Base-by-base conservation (phyloP, 2,113 vertebrate species). In the Mormyrus iriodes region DNA sequence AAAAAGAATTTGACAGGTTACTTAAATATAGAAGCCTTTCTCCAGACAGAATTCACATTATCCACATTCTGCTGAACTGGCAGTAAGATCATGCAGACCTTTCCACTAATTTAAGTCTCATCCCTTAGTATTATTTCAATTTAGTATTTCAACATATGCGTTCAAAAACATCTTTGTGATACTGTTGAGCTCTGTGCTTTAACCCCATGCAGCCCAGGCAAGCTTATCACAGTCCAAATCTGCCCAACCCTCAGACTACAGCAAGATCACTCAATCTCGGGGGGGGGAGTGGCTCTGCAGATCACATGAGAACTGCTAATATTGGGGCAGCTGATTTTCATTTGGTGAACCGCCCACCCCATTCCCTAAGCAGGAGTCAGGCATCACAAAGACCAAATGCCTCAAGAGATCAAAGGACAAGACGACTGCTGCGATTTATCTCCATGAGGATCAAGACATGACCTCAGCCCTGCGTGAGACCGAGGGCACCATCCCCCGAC, bases 21-120 rank as follows among this genome's bases (percentile, higher is more conserved):
- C 44, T 90, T 15, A 90, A 91, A 90, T 88, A 84, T 89, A 89
- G 88, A 88, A 85, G 88, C 88, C 86, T 8, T 39, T 24, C 79
- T 76, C 35, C 15, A 88, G n/a, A 42, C 21, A 24, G 48, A 53
- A 85, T 12, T n/a, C 5, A 44, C 42, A 65, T 31, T 89, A 35
- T 21, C 73, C 27, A 86, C 85, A 83, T 35, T 82, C 69, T 83
- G 49, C 65, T 35, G 73, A 83, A 24, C 31, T 19, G 51, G 44
- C 73, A 42, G 46, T 2, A 42, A 79, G 44, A 79, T 21, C 76
- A 42, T 8, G 55, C 42, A 88, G 42, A 58, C 61, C 61, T n/a
- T 15, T 13, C 15, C 53, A 51, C 12, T 49, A 3, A 15, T 39
- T 83, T 44, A 44, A 27, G 24, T 65, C 39, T 53, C 35, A 58